Base-by-base conservation (phyloP, 2,797 vertebrate genomes). In the Lophotriccus pileatus region DNA sequence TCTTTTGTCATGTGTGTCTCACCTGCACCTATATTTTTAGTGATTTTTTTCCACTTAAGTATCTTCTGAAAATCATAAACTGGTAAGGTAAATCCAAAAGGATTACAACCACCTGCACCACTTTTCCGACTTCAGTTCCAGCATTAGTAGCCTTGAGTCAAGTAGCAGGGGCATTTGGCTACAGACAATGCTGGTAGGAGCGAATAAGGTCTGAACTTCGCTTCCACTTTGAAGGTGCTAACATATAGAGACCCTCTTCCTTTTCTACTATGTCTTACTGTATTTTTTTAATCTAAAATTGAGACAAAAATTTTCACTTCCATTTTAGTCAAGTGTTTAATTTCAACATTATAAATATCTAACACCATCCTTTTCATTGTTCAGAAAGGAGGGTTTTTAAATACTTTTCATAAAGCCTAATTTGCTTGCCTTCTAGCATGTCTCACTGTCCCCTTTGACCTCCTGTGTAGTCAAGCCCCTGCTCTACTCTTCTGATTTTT, bases 151-250 rank as follows among this genome's bases (percentile, higher is more conserved):
- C 1, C 2, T 34, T 47, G 7, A 53, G 23, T 32, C 21, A 64
- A 3, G 4, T 32, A 39, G 12, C 32, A 88, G 12, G 6, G 18
- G 21, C 36, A 32, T 24, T 66, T 0, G 0, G 18, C 62, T 18
- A 62, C 12, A 64, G 63, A 66, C 32, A 66, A 1, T 36, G 72
- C 34, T 76, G 49, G 6, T 7, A 47, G 21, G 3, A 90, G 5
- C 1, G 0, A 17, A 66, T 3, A 4, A 46, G 34, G 58, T 7
- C 46, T 27, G 30, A 69, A 56, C 34, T 73, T 69, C 4, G 9
- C 46, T 84, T 69, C 25, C 5, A 23, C 16, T 81, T 37, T 19
- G 36, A 80, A 80, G 25, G 32, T 28, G 10, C 24, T 44, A 39
- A 73, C 11, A 28, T 4, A 70, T 0, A 47, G 17, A 90, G 41